A percentile compares a stretch with the other conserved stretches of the same genome.
Conservation (phyloP, 2,888 invertebrate species). For the Lycaena phlaeas region DNA sequence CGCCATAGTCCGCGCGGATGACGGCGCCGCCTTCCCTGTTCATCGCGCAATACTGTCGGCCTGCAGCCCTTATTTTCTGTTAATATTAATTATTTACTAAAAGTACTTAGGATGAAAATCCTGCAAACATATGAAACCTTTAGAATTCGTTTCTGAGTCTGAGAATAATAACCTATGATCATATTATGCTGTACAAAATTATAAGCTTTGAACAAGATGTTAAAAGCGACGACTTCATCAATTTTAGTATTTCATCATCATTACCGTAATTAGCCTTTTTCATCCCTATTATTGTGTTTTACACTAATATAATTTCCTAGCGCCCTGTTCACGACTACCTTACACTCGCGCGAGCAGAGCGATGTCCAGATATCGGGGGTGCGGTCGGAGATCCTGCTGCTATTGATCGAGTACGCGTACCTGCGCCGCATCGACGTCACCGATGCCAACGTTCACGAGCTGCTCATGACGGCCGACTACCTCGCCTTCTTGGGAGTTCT, state of each 20-base stretch:
- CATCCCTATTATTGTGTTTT: no score
- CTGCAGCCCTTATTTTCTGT: constrained; percentile 94
- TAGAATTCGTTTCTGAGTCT: no score
- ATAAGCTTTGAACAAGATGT: no score
- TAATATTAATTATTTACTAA: constrained; percentile 32
- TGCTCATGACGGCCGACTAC: constrained; percentile 90
- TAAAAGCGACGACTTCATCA: no score
- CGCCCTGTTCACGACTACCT: constrained; percentile 86
- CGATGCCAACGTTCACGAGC: constrained; percentile 83
- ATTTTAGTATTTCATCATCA: no score
- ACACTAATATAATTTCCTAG: no score
- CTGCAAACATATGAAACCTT: no score
- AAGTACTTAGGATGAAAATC: no score
- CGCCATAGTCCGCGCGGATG: constrained; percentile 86
- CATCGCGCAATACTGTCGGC: constrained; percentile 90
- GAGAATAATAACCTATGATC: no score
- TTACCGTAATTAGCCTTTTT: no score
- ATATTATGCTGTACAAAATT: no score
- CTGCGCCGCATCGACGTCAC: constrained; percentile 83
- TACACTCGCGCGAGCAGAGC: constrained; percentile 78
- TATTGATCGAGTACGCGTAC: constrained; percentile 89
- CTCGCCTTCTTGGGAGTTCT: constrained; percentile 87
- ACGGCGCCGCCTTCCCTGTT: constrained; percentile 86
- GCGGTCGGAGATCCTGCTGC: constrained; percentile 81
- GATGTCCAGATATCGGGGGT: constrained; percentile 85